Percentiles rank a stretch among this genome's conserved stretches.
Conservation (phyloP, 64 coral and sea anemone species). For the Dendronephthya gigantea region DNA sequence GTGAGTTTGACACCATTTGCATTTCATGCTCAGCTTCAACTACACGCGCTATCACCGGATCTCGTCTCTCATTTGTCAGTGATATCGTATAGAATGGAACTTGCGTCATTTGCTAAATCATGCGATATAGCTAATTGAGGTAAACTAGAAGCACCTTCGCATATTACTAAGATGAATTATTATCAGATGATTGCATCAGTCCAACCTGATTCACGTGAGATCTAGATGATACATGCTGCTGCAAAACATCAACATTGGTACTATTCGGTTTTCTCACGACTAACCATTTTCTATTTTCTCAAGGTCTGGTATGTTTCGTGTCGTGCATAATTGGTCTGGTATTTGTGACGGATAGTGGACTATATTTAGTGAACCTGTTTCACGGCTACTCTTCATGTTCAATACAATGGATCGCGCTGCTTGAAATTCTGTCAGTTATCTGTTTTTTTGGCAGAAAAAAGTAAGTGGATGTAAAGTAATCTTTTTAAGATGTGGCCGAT, state of each 20-base stretch:
- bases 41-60: no score
- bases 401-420: neutral
- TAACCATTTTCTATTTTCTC: neutral
- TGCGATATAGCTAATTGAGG: no score
- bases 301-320: neutral
- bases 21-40: no score
- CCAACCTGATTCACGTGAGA: no score
- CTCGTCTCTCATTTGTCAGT: no score
- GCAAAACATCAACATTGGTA: no score
- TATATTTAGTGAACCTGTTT: neutral
- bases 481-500: neutral
- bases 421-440: neutral
- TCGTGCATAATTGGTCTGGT: neutral
- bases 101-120: no score
- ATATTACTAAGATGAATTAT: no score
- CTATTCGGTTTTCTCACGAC: neutral
- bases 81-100: no score
- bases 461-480: neutral
- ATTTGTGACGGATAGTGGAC: neutral
- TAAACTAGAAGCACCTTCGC: no score
- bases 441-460: neutral
- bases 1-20: neutral
- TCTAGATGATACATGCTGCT: no score
- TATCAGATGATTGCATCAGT: no score
- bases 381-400: neutral